These are phyloP conservation scores for Gobius niger DNA, from an alignment of 2,113 vertebrate genomes.

Conservation along the genomic window DNA sequence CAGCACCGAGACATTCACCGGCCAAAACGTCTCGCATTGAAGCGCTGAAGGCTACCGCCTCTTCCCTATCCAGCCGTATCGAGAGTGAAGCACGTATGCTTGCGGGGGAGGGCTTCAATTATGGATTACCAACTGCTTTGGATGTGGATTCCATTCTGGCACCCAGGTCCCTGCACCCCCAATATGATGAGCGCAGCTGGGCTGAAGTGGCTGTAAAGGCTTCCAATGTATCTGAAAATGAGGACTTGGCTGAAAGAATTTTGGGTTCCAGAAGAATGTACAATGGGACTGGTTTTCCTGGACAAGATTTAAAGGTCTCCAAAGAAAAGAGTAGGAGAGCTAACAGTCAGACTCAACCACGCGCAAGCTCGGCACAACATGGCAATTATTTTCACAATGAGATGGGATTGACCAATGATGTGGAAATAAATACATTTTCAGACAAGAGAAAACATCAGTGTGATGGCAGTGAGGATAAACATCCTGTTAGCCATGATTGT, in stretches of 20 bases:
- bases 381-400: constrained; percentile 62
- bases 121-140: constrained; percentile 68
- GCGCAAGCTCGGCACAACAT: constrained; percentile 38
- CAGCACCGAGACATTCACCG: constrained; percentile 64
- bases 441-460: constrained; percentile 17
- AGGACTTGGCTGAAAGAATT: constrained; percentile 79
- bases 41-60: constrained; percentile 90
- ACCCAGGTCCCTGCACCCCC: constrained; percentile 42
- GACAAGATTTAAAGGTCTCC: constrained; percentile 79
- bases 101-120: constrained; percentile 82
- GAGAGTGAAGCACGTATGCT: constrained; percentile 90
- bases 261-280: constrained; percentile 77
- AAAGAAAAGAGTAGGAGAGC: constrained; percentile 72
- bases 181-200: constrained; percentile 69
- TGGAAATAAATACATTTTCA: constrained; percentile 13
- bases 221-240: constrained; percentile 63
- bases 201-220: constrained; percentile 40
- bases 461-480: constrained; percentile 15
- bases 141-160: constrained; percentile 52
- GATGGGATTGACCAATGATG: constrained; percentile 32
- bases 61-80: constrained; percentile 90
- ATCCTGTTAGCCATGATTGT: constrained; percentile 60
- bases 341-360: constrained; percentile 59
- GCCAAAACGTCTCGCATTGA: constrained; percentile 86
- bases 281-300: constrained; percentile 79